These are phyloP conservation scores for Psococerastis gibbosa DNA, from an alignment of 2,888 invertebrate species.

Conservation along the genomic window DNA sequence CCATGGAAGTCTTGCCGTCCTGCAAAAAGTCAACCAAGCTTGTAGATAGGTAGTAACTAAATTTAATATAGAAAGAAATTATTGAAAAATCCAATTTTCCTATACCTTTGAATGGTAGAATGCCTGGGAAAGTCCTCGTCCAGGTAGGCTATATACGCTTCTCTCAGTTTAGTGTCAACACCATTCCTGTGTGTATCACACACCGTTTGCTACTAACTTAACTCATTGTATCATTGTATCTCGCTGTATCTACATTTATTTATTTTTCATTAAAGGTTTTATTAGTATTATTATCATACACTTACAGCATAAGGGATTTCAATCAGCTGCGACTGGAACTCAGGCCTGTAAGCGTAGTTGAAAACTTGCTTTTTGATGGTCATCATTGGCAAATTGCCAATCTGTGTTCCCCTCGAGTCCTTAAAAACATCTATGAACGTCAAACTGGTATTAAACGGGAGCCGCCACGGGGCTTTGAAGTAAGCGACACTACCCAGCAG, in stretches of 20 bases:
- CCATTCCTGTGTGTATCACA: too few relatives aligned
- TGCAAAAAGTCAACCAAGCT: too few relatives aligned
- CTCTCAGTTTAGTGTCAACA: too few relatives aligned
- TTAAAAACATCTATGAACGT: conserved; percentile 4
- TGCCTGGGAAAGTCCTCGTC: too few relatives aligned
- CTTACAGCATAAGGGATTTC: conserved; percentile 9
- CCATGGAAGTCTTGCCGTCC: conserved; percentile 1
- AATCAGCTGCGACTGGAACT: conserved; percentile 6
- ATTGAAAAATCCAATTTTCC: not conserved
- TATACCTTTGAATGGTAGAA: too few relatives aligned
- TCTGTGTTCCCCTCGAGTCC: not conserved
- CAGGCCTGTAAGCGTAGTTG: not conserved
- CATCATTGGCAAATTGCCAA: not conserved
- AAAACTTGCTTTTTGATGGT: not conserved
- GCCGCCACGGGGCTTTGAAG: conserved; percentile 1
- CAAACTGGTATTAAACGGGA: not conserved
- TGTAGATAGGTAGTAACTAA: too few relatives aligned
- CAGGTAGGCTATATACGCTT: too few relatives aligned
- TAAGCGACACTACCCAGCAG: conserved; percentile 1
- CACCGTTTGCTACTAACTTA: too few relatives aligned
- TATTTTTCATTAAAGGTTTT: too few relatives aligned
- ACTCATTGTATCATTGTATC: too few relatives aligned
- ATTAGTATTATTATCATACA: too few relatives aligned
- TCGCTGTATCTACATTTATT: too few relatives aligned
- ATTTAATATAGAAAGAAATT: not conserved